Evolutionary conservation across 1,140 invertebrate genomes (phyloP), one percentile per base, ranked within the genome.

Genomic region (Mactra quadrangularis): DNA sequence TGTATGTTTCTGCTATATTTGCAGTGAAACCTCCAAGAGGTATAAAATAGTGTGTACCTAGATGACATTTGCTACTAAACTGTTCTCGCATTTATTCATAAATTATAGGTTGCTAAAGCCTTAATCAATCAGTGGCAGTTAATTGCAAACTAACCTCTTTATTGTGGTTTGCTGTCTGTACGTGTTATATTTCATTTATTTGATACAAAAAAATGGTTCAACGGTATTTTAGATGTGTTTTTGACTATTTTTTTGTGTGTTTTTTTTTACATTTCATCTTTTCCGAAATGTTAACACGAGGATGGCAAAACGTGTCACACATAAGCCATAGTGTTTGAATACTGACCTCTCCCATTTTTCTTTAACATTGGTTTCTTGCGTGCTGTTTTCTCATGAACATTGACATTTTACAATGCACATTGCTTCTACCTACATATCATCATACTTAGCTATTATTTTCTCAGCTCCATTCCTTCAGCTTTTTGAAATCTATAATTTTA

Each of bases 21-120:
- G 77, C 77, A 81, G 77, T 81, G 77, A 81, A 81, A 53, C 77
- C 64, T 45, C 62, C 77, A 55, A 81, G 77, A 81, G 77, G 77
- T 81, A 81, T 81, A 81, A 41, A 62, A 66, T 47, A n/a, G 77
- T 81, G 53, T 81, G 60, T 71, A 71, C 77, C 77, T 81, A 81
- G 77, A 70, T 78, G 66, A 62, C 64, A 59, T 22, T 35, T 71
- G 77, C 77, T 81, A 81, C 77, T 81, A 71, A 81, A 81, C 47
- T 70, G 77, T 81, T 81, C 64, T 71, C 35, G 77, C 77, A 71
- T 68, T 35, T 68, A 45, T 66, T 68, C n/a, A 31, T 60, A 52
- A 81, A 60, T 81, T 52, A 59, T 81, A 81, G 77, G 77, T 81
- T 71, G 77, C 66, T 81, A 81, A 41, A 70, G 66, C 60, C 74